Base-by-base conservation (phyloP, 2,888 invertebrate species). In the Dione vanillae region DNA sequence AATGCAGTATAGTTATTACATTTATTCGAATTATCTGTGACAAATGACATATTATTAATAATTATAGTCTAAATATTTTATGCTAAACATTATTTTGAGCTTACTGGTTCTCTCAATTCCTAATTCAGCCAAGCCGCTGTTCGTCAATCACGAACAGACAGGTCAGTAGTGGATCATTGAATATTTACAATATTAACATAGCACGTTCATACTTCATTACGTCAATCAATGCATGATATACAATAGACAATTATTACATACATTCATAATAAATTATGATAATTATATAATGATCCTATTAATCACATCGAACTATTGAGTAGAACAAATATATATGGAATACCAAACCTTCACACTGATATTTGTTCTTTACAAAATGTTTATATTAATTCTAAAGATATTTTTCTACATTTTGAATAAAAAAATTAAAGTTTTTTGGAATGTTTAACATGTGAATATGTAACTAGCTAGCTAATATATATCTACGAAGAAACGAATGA, bases 61-160 rank as follows among this genome's bases (percentile, higher is more conserved):
- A 64, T 64, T 37, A 64, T 51, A 37, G 9, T 14, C 47, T 86
- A 85, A 85, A 84, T 84, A 86, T 72, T 83, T 67, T 73, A 73
- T 71, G 66, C 64, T 89, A 88, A 85, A 78, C 86, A 83, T 86
- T 85, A 85, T 82, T 80, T 90, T 92, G 92, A 91, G 92, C 91
- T 88, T 90, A 88, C 85, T 84, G 83, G 85, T 90, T 91, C 83
- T 88, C 86, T 91, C 92, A 92, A 92, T 92, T 92, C 92, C 91
- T 91, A 89, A 82, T 83, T 89, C 86, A 88, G 89, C 87, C 87
- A 89, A 89, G 88, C 88, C 85, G 82, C 83, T 83, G 80, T 82
- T 80, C 80, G 78, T 74, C 76, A 79, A 79, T 80, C 82, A 80
- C 80, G 79, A 79, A 80, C 78, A 77, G 81, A 79, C 75, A 76